Conservation (phyloP, 2,888 invertebrate species). For the Apodemia duryi region DNA sequence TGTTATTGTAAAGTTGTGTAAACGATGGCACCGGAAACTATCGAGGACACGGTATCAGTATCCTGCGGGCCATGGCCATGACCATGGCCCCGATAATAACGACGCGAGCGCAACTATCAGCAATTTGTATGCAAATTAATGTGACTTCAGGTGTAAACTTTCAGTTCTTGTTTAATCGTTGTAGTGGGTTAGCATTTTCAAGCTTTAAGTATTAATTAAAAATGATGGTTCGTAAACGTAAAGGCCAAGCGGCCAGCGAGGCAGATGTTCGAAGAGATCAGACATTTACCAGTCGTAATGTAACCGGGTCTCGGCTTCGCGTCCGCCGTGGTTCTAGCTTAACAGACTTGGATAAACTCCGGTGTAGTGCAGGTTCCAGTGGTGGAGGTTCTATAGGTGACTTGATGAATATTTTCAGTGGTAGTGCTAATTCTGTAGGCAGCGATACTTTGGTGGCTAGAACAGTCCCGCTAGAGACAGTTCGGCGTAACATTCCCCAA, state of each 20-base stretch:
- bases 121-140: conserved; percentile 67
- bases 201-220: conserved; percentile 26
- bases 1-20: conserved; percentile 10
- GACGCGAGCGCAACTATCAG: conserved; percentile 54
- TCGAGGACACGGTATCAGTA: conserved; percentile 64
- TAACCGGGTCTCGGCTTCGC: conserved; percentile 73
- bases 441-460: conserved; percentile 86
- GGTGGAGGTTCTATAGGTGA: conserved; percentile 86
- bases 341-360: conserved; percentile 85
- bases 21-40: conserved; percentile 53
- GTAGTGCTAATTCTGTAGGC: conserved; percentile 84
- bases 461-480: conserved; percentile 86
- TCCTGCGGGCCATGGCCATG: conserved; percentile 78
- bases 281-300: conserved; percentile 68
- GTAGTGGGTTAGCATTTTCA: conserved; percentile 34
- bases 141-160: conserved; percentile 50
- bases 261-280: conserved; percentile 76
- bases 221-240: conserved; percentile 62
- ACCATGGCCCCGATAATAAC: conserved; percentile 70
- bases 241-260: conserved; percentile 66
- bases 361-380: conserved; percentile 64
- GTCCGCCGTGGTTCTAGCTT: conserved; percentile 86
- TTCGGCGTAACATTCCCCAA: conserved; percentile 70
- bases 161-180: conserved; percentile 50
- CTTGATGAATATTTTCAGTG: conserved; percentile 88